Evolutionary conservation across 2,888 invertebrate genomes (phyloP), one percentile per base, ranked within the genome.

Genomic region (Taenaris catops): DNA sequence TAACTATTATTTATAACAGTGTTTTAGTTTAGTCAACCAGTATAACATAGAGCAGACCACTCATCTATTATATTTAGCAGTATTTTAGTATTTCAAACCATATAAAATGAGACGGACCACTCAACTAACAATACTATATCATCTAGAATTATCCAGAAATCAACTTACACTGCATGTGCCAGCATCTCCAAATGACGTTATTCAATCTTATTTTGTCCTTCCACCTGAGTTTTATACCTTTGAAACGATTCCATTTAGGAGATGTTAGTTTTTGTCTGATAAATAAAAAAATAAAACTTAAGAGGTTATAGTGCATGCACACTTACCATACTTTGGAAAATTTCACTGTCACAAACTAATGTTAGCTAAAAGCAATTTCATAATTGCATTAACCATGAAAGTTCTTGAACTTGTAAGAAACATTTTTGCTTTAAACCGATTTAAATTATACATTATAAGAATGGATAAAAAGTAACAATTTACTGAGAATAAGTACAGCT

Each of bases 231-330:
- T 98, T 94, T 63, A 99, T 93, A 49, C 99, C 99, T 88, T 98
- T 97, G 90, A 99, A 99, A 66, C 97, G 94, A 88, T 99, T 99
- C 99, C 99, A 99, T 91, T 99, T 98, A 46, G 99, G 99, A 48
- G 99, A 99, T 41, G 99, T 98, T 81, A 99, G 88, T 89, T 98
- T 98, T 89, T 98, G 98, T 90, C 97, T 97, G 90, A 64, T 73
- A 91, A 90, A 60, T 46, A 51, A 46, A 58, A 48, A 50, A 42
- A 53, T 52, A 44, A 44, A 51, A 44, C 44, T 39, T 3, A 14
- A 48, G 32, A 49, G 41, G 44, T 36, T 25, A 41, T 43, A 32
- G 26, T 20, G 9, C 12, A 4, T 10, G 7, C 12, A 41, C 34
- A 66, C 81, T 80, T 54, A 84, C 84, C 81, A 73, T 65, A 55